These are phyloP conservation scores for Teleogryllus occipitalis DNA, from an alignment of 1,140 invertebrate species.

Conservation along the genomic window DNA sequence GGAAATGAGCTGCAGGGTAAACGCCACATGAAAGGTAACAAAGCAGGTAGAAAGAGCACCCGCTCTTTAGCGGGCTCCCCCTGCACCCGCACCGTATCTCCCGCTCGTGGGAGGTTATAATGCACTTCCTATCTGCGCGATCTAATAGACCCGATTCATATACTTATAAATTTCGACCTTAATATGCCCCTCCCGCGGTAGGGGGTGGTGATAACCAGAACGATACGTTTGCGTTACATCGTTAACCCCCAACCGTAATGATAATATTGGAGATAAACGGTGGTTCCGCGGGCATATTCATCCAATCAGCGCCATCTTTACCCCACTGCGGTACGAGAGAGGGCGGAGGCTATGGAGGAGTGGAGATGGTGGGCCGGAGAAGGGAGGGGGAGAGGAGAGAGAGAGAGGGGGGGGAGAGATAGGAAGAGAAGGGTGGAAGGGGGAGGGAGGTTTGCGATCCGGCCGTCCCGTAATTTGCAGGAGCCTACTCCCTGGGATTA, in stretches of 20 bases:
- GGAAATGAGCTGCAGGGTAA: too few species aligned
- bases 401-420: too few species aligned
- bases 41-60: neutral
- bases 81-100: neutral
- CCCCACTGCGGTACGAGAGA: neutral
- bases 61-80: too few species aligned
- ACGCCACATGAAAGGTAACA: neutral
- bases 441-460: too few species aligned
- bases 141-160: slow-evolving; percentile 1
- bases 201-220: neutral
- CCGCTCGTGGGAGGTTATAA: neutral
- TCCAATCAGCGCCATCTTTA: slow-evolving; percentile 3
- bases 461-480: neutral
- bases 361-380: too few species aligned
- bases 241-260: neutral
- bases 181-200: neutral
- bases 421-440: too few species aligned
- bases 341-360: neutral
- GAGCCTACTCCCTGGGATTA: neutral
- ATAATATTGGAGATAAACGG: slow-evolving; percentile 5
- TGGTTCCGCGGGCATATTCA: neutral
- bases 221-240: neutral
- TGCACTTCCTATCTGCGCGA: neutral
- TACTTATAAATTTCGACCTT: neutral
- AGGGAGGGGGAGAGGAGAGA: too few species aligned